Evolutionary conservation across 2,888 invertebrate species (phyloP).

Genomic region (Polymixis flavicincta): DNA sequence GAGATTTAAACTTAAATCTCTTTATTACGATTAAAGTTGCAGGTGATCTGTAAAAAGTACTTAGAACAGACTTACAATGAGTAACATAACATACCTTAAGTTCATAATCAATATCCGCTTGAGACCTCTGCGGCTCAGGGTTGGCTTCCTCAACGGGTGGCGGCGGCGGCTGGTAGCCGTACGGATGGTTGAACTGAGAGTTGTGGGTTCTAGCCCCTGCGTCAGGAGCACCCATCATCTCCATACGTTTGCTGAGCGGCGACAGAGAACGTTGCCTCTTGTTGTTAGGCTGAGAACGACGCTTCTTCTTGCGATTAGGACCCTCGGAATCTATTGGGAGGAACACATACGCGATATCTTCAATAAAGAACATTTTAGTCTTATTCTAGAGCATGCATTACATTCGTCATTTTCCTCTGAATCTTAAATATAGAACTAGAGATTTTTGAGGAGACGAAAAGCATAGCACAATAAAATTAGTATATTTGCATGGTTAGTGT

Average conservation of each 20-base stretch:
- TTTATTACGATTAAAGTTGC: too few species aligned
- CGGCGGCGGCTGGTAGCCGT: conserved; percentile 91
- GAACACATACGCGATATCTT: neutral
- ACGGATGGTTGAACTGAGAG: conserved; percentile 93
- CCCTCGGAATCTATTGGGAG: conserved; percentile 86
- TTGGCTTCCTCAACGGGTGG: conserved; percentile 85
- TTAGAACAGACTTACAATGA: neutral
- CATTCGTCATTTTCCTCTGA: neutral
- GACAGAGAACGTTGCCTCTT: conserved; percentile 94
- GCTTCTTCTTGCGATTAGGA: conserved; percentile 91
- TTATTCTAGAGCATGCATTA: conserved; percentile 26
- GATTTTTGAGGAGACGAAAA: conserved; percentile 15
- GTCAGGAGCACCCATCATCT: conserved; percentile 91
- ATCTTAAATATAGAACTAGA: conserved; percentile 21
- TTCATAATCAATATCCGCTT: conserved; percentile 92
- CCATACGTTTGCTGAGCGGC: conserved; percentile 96
- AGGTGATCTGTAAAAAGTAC: neutral
- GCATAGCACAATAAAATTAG: neutral
- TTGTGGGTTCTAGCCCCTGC: conserved; percentile 87
- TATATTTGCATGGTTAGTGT: conserved; percentile 12
- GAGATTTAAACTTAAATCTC: neutral
- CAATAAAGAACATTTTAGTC: neutral
- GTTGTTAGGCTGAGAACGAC: conserved; percentile 89
- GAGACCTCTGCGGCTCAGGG: conserved; percentile 80
- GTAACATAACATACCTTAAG: conserved; percentile 85